Conservation (phyloP, 2,797 vertebrate genomes). For the Anguilla marmorata region DNA sequence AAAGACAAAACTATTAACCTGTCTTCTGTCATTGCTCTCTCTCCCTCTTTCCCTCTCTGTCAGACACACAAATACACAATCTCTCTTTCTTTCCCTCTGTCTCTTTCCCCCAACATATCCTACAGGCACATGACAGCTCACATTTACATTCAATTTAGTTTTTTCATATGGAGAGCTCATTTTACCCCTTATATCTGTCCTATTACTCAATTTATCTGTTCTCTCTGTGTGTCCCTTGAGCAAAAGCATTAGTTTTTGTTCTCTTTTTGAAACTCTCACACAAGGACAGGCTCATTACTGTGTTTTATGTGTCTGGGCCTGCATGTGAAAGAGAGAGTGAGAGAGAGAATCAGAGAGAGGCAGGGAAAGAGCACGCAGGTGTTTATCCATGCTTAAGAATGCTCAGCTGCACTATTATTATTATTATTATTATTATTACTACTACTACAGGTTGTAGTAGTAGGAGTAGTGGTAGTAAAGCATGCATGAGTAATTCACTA, state of each 20-base stretch:
- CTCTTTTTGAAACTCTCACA: background rate
- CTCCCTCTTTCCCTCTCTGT: background rate
- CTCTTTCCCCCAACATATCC: background rate
- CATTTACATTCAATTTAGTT: slow-evolving; percentile 8
- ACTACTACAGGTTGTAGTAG: background rate
- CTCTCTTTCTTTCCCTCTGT: background rate
- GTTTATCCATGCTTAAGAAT: background rate
- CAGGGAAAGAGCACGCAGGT: background rate
- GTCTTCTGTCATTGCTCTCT: background rate
- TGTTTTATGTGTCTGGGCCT: background rate
- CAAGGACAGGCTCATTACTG: slow-evolving; percentile 16
- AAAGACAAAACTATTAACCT: background rate
- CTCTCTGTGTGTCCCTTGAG: background rate
- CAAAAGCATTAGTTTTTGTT: background rate
- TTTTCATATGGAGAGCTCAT: background rate
- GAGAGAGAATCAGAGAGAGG: background rate
- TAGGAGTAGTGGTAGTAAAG: background rate
- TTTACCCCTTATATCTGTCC: background rate
- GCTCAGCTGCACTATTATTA: background rate
- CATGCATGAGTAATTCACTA: background rate
- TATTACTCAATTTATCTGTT: slow-evolving; percentile 12
- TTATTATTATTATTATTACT: background rate
- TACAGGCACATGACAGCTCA: background rate
- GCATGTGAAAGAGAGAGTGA: background rate
- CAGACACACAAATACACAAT: background rate